Evolutionary conservation across 30 jellyfish, hydroid and myxozoan species (phyloP).

Genomic region (Pseudorhiza aurosa): DNA sequence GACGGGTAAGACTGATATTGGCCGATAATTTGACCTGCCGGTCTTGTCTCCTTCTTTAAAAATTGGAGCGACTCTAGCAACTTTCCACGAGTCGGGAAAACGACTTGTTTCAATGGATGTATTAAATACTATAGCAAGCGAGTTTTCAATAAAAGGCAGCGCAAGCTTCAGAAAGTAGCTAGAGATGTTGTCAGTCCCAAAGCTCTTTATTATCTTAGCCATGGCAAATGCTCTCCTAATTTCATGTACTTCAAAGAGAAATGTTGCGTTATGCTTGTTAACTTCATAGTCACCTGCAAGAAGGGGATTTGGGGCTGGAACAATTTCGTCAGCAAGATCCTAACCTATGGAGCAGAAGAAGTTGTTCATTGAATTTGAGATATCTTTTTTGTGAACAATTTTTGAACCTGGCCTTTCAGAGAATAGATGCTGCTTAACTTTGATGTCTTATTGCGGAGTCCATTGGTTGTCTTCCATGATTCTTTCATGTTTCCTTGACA

Average conservation of each 20-base stretch:
- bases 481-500: slow-evolving; percentile 14
- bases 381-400: not conserved
- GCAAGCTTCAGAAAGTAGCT: no score
- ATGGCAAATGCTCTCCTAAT: slow-evolving; percentile 25
- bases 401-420: not conserved
- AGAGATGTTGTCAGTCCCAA: no score
- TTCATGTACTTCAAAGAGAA: slow-evolving; percentile 1
- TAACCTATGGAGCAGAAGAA: slow-evolving; percentile 37
- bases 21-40: slow-evolving; percentile 18
- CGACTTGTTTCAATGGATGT: slow-evolving; percentile 39
- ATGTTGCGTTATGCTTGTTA: no score
- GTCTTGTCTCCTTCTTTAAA: slow-evolving; percentile 11
- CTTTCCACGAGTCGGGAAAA: slow-evolving; percentile 47
- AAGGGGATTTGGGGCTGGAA: slow-evolving; percentile 18
- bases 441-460: slow-evolving; percentile 9
- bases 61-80: slow-evolving; percentile 45
- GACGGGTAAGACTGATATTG: not conserved
- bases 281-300: no score
- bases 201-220: slow-evolving; percentile 13
- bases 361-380: no score
- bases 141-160: slow-evolving; percentile 27
- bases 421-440: slow-evolving; percentile 12
- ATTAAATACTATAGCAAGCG: slow-evolving; percentile 32
- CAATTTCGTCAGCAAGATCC: slow-evolving; percentile 18
- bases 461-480: not conserved